Percentiles rank a stretch among this genome's conserved stretches.
phyloP scores from a whole-genome alignment of 2,113 vertebrate genomes.

The Pyrgilauda ruficollis region DNA sequence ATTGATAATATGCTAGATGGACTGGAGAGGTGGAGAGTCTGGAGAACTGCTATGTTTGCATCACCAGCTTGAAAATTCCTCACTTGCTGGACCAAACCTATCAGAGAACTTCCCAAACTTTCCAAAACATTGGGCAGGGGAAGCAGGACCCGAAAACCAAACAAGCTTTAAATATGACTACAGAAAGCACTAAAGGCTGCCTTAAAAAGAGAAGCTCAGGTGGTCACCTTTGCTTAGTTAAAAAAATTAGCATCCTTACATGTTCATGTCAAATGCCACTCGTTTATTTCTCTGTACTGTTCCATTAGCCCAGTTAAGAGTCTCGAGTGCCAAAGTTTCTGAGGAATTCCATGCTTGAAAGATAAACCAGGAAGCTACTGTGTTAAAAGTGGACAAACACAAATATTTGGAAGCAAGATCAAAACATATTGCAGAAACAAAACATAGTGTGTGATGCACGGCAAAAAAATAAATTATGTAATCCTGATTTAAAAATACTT shows the following conservation, averaged over 20 bases:
- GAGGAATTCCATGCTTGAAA: conserved; percentile 17
- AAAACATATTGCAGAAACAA: neutral
- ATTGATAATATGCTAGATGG: neutral
- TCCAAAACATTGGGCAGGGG: neutral
- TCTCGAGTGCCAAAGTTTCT: neutral
- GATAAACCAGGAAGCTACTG: conserved; percentile 3
- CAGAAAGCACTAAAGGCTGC: neutral
- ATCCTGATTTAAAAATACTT: neutral
- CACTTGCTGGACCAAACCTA: neutral
- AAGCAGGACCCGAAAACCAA: neutral
- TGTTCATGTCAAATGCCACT: neutral
- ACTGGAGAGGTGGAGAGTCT: neutral
- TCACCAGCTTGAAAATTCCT: neutral
- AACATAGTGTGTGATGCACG: neutral
- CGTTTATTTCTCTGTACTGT: conserved; percentile 1
- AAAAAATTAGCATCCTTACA: neutral
- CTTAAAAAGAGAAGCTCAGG: neutral
- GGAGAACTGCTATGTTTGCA: neutral
- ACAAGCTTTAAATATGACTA: neutral
- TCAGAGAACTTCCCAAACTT: neutral
- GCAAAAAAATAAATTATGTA: neutral
- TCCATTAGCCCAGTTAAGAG: neutral
- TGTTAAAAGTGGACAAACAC: neutral
- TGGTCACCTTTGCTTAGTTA: neutral
- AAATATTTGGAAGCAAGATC: conserved; percentile 3